These are phyloP conservation scores for Drosophila hawaiiensis DNA, from an alignment of 2,888 invertebrate genomes.

Conservation along the genomic window DNA sequence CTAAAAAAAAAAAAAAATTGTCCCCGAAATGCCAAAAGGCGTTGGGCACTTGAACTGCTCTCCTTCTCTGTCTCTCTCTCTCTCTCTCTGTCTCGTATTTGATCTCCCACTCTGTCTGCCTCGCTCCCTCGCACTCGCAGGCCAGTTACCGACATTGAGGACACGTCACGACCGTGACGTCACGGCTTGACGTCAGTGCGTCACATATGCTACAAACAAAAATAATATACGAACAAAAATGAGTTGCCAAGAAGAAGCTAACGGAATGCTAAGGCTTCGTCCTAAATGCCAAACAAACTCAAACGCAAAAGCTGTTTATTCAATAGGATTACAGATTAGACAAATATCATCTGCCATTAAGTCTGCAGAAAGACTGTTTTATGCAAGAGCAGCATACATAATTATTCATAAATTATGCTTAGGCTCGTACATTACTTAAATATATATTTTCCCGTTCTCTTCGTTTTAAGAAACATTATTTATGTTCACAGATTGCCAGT, in stretches of 20 bases:
- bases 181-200: constrained; percentile 72
- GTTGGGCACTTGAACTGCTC: constrained; percentile 49
- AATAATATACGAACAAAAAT: constrained; percentile 7
- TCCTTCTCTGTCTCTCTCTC: neutral
- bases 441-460: neutral
- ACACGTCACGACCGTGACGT: constrained; percentile 73
- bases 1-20: constrained; percentile 43
- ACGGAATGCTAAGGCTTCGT: constrained; percentile 26
- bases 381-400: neutral
- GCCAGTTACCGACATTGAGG: constrained; percentile 30
- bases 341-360: neutral
- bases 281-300: constrained; percentile 36
- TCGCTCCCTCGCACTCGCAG: neutral
- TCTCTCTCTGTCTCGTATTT: neutral
- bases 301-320: constrained; percentile 4
- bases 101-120: neutral
- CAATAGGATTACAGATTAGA: constrained; percentile 5
- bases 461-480: neutral
- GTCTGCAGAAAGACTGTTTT: neutral
- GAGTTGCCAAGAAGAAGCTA: constrained; percentile 23
- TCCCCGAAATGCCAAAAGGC: constrained; percentile 74
- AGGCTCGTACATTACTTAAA: neutral
- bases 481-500: neutral
- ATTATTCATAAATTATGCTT: neutral
- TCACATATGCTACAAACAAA: constrained; percentile 30